A percentile compares a stretch with the other conserved stretches of the same genome.
Evolutionary conservation across 2,888 invertebrate genomes (phyloP).

Genomic region (Phalera bucephala): DNA sequence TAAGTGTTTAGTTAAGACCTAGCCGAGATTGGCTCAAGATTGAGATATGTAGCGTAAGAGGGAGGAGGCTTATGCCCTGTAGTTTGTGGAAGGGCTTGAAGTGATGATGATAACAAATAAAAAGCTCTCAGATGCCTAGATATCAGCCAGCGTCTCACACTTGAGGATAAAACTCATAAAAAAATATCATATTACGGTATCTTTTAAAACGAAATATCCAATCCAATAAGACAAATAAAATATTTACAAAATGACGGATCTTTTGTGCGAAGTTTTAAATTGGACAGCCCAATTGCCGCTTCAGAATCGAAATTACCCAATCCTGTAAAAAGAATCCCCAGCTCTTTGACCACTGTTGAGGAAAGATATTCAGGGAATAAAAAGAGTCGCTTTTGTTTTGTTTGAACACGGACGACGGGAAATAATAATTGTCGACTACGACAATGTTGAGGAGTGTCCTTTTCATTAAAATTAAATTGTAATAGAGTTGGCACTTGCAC

Average conservation of each 20-base stretch:
- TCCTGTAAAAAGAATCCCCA: constrained; percentile 28
- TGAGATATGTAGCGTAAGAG: too few relatives aligned
- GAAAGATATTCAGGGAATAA: constrained; percentile 32
- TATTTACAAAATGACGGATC: constrained; percentile 3
- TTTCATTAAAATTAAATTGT: constrained; percentile 28
- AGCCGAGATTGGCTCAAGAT: too few relatives aligned
- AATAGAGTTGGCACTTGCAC: constrained; percentile 19
- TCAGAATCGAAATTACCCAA: constrained; percentile 40
- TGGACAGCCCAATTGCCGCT: constrained; percentile 28
- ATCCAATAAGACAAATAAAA: not conserved
- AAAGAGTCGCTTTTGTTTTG: constrained; percentile 34
- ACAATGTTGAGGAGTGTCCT: constrained; percentile 30
- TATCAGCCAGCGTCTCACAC: too few relatives aligned
- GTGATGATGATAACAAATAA: too few relatives aligned
- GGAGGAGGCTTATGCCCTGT: too few relatives aligned
- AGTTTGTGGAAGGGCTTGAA: too few relatives aligned
- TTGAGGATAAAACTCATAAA: too few relatives aligned
- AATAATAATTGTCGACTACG: constrained; percentile 30
- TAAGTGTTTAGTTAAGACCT: too few relatives aligned
- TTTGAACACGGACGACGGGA: constrained; percentile 23
- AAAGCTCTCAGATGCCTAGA: too few relatives aligned
- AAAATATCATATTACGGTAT: too few relatives aligned
- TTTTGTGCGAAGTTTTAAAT: constrained; percentile 29
- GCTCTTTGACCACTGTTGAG: constrained; percentile 37
- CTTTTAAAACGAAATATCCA: not conserved